These are phyloP conservation scores for Peucedramus taeniatus DNA, from an alignment of 2,113 vertebrate genomes.

Conservation along the genomic window DNA sequence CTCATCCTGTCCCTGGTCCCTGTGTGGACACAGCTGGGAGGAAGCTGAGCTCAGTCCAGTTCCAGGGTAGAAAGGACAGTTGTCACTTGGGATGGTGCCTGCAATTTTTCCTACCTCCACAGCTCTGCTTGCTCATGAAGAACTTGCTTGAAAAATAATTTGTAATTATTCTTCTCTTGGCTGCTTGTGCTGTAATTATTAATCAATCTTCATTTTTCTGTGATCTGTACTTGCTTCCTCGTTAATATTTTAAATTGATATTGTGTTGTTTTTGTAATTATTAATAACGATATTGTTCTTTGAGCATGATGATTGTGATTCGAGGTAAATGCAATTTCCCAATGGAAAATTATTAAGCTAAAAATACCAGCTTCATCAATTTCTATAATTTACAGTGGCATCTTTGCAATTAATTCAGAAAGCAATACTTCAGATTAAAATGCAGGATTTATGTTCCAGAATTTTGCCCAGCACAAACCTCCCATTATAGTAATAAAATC, in stretches of 20 bases:
- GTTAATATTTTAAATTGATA: constrained; percentile 22
- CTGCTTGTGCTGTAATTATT: neutral
- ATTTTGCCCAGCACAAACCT: neutral
- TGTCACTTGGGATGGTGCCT: neutral
- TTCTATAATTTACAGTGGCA: neutral
- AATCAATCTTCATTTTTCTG: constrained; percentile 54
- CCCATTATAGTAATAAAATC: neutral
- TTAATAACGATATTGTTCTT: constrained; percentile 26
- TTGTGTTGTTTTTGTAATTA: constrained; percentile 32
- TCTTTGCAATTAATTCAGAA: neutral
- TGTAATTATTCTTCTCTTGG: constrained; percentile 8
- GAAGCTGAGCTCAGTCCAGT: neutral
- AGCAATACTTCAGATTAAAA: neutral
- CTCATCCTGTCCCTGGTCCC: neutral
- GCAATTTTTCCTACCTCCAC: neutral
- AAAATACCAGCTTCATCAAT: constrained; percentile 33
- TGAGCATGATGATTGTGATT: constrained; percentile 2
- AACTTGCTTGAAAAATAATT: neutral
- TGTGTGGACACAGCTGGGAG: neutral
- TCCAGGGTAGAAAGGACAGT: neutral
- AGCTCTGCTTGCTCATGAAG: neutral
- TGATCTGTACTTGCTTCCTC: neutral
- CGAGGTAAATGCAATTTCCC: constrained; percentile 16
- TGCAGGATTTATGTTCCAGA: neutral
- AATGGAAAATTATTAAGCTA: neutral